Conservation (phyloP, 1,140 invertebrate genomes). For the Apocrypta bakeri region DNA sequence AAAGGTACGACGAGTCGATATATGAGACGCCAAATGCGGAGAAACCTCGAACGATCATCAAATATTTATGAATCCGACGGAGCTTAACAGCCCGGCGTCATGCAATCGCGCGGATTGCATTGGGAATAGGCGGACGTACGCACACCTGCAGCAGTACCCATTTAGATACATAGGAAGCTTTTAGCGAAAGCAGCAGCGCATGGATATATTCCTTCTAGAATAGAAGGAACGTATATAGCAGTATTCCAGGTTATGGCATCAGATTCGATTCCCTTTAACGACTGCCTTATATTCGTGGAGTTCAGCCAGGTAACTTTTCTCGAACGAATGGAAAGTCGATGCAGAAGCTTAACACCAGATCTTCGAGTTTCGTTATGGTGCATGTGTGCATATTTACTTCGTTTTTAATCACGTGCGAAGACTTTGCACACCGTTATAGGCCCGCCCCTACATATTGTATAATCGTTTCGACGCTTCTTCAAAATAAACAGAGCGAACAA, state of each 20-base stretch:
- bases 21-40: constrained; percentile 36
- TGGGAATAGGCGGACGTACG: constrained; percentile 50
- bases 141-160: constrained; percentile 57
- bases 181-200: constrained; percentile 41
- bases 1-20: not conserved
- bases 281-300: constrained; percentile 25
- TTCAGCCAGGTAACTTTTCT: constrained; percentile 11
- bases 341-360: not conserved
- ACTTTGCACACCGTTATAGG: too few species aligned
- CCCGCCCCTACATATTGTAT: too few species aligned
- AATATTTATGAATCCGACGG: constrained; percentile 68
- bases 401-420: too few species aligned
- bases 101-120: constrained; percentile 61
- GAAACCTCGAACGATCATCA: constrained; percentile 57
- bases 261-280: constrained; percentile 29
- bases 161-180: constrained; percentile 57
- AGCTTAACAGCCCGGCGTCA: constrained; percentile 59
- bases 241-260: not conserved
- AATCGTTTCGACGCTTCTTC: not conserved
- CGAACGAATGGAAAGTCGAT: not conserved
- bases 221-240: too few species aligned
- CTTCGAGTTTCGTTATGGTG: constrained; percentile 24
- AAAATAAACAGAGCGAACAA: constrained; percentile 30
- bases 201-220: not conserved
- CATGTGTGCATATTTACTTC: too few species aligned